Conservation (phyloP, 2,888 invertebrate genomes). For the Apotomis capreana region DNA sequence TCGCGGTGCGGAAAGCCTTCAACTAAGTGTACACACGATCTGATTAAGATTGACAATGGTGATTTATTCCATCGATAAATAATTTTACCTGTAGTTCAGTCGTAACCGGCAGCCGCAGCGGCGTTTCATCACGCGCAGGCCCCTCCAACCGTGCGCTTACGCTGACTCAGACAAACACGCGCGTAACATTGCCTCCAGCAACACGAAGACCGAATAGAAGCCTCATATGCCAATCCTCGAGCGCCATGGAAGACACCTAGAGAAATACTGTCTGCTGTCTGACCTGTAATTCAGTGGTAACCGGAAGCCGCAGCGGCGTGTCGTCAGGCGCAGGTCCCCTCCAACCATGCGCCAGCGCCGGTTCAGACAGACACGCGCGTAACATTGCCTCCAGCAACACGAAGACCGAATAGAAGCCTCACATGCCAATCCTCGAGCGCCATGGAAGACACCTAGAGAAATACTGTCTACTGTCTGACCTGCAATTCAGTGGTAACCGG, state of each 20-base stretch:
- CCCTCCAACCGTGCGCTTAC: constrained; percentile 50
- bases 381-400: too few species aligned
- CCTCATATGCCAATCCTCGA: constrained; percentile 55
- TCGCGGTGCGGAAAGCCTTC: too few species aligned
- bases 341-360: constrained; percentile 50
- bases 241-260: neutral
- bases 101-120: constrained; percentile 50
- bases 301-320: constrained; percentile 60
- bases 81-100: constrained; percentile 12
- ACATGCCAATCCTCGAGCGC: constrained; percentile 51
- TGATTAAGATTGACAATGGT: too few species aligned
- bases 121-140: constrained; percentile 62
- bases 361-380: too few species aligned
- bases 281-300: constrained; percentile 17
- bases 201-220: constrained; percentile 57
- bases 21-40: too few species aligned
- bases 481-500: constrained; percentile 26
- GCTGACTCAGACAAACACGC: constrained; percentile 40
- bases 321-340: constrained; percentile 53
- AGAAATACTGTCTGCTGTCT: too few species aligned
- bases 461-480: neutral
- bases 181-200: constrained; percentile 54
- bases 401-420: too few species aligned
- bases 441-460: neutral
- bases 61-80: too few species aligned